These are phyloP conservation scores for Anarhynchus alexandrinus DNA, from an alignment of 2,113 vertebrate species.

Conservation along the genomic window DNA sequence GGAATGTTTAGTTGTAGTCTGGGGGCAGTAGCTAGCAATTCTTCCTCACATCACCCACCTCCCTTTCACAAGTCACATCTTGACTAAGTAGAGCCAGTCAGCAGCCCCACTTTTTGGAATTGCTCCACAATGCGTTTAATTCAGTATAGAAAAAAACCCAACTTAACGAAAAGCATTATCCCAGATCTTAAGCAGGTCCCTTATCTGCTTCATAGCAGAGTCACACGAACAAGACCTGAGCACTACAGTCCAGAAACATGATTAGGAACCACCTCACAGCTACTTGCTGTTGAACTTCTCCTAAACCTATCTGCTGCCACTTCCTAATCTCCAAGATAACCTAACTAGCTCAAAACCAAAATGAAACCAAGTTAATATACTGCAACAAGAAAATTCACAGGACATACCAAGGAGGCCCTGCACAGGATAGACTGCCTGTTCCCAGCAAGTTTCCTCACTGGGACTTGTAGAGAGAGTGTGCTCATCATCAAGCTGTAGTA, in stretches of 20 bases:
- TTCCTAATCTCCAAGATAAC: background rate
- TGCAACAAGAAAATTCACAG: background rate
- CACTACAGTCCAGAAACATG: background rate
- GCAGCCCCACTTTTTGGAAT: background rate
- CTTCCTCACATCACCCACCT: background rate
- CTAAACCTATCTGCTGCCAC: background rate
- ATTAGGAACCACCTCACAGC: background rate
- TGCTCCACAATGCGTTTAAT: background rate
- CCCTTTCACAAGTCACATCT: background rate
- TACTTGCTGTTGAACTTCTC: background rate
- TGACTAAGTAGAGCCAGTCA: background rate
- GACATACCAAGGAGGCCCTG: conserved; percentile 79
- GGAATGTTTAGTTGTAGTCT: background rate
- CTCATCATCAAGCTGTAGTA: conserved; percentile 91
- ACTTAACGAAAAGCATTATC: background rate
- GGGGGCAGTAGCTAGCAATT: background rate
- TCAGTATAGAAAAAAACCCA: background rate
- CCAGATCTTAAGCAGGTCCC: background rate
- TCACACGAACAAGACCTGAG: rapidly evolving
- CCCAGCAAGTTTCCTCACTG: conserved; percentile 94
- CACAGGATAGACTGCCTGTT: conserved; percentile 95
- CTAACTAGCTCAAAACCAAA: background rate
- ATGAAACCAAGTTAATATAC: background rate
- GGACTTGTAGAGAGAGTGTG: conserved; percentile 89
- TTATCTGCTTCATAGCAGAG: background rate